Percentiles rank a stretch among this genome's conserved stretches.
These are phyloP conservation scores for Lucinisca nassula DNA, from an alignment of 2,888 invertebrate species.

Conservation along the genomic window DNA sequence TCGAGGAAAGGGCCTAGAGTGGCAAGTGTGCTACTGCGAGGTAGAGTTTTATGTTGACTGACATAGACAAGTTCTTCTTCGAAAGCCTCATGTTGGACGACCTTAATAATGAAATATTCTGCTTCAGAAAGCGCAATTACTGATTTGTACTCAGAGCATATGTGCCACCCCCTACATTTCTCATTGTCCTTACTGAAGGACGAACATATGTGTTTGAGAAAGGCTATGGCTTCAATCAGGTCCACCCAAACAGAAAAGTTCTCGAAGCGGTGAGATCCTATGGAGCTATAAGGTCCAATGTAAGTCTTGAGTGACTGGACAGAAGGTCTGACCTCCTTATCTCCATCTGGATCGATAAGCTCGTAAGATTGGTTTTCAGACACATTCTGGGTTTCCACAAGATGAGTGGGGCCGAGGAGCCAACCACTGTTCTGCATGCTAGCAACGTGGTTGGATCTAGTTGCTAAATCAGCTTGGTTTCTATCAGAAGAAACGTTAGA, in stretches of 20 bases:
- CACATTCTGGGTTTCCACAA: background rate
- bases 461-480: slow-evolving; percentile 55
- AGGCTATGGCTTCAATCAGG: background rate
- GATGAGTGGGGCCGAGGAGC: slow-evolving; percentile 25
- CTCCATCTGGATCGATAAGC: background rate
- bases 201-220: slow-evolving; percentile 1
- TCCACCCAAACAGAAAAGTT: slow-evolving; percentile 22
- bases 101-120: slow-evolving; percentile 20
- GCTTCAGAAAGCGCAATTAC: background rate
- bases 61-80: background rate
- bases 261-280: slow-evolving; percentile 12
- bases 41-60: background rate
- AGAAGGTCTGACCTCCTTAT: background rate
- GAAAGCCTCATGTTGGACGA: slow-evolving; percentile 26
- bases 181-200: background rate
- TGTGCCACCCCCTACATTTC: background rate
- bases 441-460: slow-evolving; percentile 21
- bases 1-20: slow-evolving; percentile 28
- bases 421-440: slow-evolving; percentile 19
- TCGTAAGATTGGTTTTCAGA: background rate
- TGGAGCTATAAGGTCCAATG: no score
- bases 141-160: background rate
- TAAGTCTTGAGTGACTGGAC: background rate
- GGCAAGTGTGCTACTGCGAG: slow-evolving; percentile 19
- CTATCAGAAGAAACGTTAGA: slow-evolving; percentile 32